These are phyloP conservation scores for Armadillidium nasatum DNA, from an alignment of 1,140 invertebrate genomes.

Conservation along the genomic window DNA sequence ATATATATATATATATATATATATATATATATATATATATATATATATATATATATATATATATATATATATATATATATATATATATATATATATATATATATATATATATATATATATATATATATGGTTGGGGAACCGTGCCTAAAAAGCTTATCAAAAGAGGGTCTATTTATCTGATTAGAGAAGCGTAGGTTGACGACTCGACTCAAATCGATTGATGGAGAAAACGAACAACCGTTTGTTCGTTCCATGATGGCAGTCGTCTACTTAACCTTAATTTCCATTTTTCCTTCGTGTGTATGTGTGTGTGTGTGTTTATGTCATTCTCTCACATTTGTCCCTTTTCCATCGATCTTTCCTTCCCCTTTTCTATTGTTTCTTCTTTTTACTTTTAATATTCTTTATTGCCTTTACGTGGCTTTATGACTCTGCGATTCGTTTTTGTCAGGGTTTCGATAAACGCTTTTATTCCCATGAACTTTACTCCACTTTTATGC, in stretches of 20 bases:
- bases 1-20: background rate
- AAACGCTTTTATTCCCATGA: no score
- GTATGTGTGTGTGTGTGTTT: background rate
- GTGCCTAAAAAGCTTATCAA: constrained; percentile 1
- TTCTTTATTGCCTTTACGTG: constrained; percentile 7
- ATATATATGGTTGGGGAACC: background rate
- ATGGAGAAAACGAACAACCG: no score
- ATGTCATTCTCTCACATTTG: background rate
- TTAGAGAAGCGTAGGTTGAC: background rate
- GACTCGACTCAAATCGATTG: background rate
- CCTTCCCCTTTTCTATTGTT: constrained; percentile 5
- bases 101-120: background rate
- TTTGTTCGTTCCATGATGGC: background rate
- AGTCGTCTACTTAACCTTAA: constrained; percentile 1
- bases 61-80: background rate
- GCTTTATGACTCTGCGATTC: background rate
- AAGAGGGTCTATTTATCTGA: constrained; percentile 10
- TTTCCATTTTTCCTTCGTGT: background rate
- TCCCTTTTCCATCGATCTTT: constrained; percentile 3
- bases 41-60: constrained; percentile 15
- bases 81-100: background rate
- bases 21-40: constrained; percentile 11
- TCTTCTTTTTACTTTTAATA: background rate
- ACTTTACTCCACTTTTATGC: no score
- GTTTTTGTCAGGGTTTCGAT: background rate